phyloP scores from a whole-genome alignment of 2,797 vertebrate species.

The Gallinago stenura region DNA sequence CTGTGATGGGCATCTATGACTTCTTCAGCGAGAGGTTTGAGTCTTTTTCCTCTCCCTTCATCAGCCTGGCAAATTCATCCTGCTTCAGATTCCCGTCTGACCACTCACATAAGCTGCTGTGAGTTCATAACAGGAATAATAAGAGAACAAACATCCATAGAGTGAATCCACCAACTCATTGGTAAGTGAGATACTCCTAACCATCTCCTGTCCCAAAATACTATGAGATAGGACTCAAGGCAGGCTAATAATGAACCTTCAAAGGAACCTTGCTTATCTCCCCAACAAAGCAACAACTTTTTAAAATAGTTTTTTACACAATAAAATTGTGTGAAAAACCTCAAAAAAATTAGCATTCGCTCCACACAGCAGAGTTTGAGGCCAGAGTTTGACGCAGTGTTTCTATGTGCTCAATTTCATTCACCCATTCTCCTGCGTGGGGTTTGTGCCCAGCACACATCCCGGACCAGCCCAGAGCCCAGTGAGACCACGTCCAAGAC shows the following conservation, averaged over 20 bases:
- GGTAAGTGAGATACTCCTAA: not conserved
- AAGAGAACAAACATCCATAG: not conserved
- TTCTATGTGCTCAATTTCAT: accelerated
- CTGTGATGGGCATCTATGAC: not conserved
- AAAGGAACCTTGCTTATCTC: not conserved
- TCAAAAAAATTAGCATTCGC: not conserved
- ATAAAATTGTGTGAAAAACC: not conserved
- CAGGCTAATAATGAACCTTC: not conserved
- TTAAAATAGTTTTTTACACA: not conserved
- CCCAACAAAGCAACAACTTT: not conserved
- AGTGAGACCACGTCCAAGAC: not conserved
- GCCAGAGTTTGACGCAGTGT: not conserved
- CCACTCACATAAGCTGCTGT: not conserved
- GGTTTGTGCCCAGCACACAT: not conserved
- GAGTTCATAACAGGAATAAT: not conserved
- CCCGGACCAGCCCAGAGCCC: not conserved
- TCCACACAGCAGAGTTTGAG: not conserved
- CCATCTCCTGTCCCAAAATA: not conserved
- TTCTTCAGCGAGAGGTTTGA: not conserved
- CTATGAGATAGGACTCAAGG: not conserved
- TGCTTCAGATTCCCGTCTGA: not conserved
- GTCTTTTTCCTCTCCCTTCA: not conserved
- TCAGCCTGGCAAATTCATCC: not conserved
- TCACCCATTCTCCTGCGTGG: not conserved
- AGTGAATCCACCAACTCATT: not conserved